These are phyloP conservation scores for Axinella damicornis DNA, from an alignment of 37 sponge, comb jelly and placozoan species.

Conservation along the genomic window DNA sequence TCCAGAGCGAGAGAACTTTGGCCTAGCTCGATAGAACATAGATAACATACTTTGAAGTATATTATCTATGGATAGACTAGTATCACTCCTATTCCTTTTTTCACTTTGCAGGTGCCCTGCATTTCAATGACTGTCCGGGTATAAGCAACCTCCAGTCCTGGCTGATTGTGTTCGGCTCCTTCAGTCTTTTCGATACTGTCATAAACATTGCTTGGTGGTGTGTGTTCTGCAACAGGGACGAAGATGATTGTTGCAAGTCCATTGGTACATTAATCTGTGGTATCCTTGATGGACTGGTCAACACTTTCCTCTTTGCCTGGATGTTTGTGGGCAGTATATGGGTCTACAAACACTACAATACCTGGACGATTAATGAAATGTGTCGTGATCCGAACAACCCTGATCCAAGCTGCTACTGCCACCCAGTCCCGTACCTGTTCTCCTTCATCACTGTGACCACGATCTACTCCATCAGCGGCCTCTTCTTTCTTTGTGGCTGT, in stretches of 20 bases:
- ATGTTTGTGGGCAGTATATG: conserved; percentile 69
- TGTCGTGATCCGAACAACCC: background rate
- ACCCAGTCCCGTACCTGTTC: conserved; percentile 49
- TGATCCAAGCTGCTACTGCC: conserved; percentile 31
- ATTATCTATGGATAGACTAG: too few relatives aligned
- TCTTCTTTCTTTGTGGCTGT: conserved; percentile 39
- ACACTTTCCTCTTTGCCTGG: conserved; percentile 70
- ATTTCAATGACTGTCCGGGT: conserved; percentile 41
- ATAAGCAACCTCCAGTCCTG: conserved; percentile 40
- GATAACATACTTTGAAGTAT: too few relatives aligned
- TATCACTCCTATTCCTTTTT: too few relatives aligned
- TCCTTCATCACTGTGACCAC: conserved; percentile 45
- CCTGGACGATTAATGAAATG: background rate
- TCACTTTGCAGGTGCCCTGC: conserved; percentile 38
- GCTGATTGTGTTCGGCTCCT: conserved; percentile 68
- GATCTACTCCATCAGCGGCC: conserved; percentile 16
- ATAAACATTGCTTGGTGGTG: conserved; percentile 30
- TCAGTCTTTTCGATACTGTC: conserved; percentile 46
- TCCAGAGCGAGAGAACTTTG: too few relatives aligned
- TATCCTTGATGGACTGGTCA: conserved; percentile 32
- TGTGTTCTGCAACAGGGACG: background rate
- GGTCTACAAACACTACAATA: conserved; percentile 41
- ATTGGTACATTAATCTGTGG: too few relatives aligned
- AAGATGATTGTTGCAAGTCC: background rate
- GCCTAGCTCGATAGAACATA: too few relatives aligned